phyloP scores from a whole-genome alignment of 2,888 invertebrate species.

The Noctua fimbriata region DNA sequence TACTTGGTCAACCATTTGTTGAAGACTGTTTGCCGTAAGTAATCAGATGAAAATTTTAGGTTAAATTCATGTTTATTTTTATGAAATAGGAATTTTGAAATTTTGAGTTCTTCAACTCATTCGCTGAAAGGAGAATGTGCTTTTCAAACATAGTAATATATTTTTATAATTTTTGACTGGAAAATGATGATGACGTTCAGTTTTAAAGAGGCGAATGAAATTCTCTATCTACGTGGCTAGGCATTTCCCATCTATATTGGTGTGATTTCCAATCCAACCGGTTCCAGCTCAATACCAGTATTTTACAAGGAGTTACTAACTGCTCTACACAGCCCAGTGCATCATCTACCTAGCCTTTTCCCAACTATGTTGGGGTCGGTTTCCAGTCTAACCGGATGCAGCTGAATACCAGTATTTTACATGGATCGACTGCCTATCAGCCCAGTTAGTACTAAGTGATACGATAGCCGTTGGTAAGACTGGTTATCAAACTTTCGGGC shows the following conservation, averaged over 20 bases:
- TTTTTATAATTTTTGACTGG: too few species aligned
- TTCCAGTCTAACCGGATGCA: background rate
- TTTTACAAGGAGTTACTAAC: too few species aligned
- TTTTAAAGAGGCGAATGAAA: background rate
- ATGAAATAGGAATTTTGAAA: background rate
- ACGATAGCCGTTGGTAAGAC: too few species aligned
- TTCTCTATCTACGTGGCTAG: background rate
- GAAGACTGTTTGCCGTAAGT: conserved; percentile 72
- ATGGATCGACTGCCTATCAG: too few species aligned
- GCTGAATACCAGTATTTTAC: background rate
- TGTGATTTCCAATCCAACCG: background rate
- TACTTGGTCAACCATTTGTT: conserved; percentile 43
- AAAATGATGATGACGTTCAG: background rate
- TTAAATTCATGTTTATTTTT: too few species aligned
- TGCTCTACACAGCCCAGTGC: too few species aligned
- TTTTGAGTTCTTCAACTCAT: background rate
- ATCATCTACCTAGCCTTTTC: background rate
- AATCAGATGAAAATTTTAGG: too few species aligned
- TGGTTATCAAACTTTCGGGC: too few species aligned
- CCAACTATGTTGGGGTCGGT: background rate
- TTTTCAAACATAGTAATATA: background rate
- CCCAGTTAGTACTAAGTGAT: too few species aligned
- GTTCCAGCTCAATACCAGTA: background rate
- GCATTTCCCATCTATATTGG: background rate
- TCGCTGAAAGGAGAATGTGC: background rate